These are phyloP conservation scores for Petrocephalus sullivani DNA, from an alignment of 2,797 vertebrate species.

Conservation along the genomic window DNA sequence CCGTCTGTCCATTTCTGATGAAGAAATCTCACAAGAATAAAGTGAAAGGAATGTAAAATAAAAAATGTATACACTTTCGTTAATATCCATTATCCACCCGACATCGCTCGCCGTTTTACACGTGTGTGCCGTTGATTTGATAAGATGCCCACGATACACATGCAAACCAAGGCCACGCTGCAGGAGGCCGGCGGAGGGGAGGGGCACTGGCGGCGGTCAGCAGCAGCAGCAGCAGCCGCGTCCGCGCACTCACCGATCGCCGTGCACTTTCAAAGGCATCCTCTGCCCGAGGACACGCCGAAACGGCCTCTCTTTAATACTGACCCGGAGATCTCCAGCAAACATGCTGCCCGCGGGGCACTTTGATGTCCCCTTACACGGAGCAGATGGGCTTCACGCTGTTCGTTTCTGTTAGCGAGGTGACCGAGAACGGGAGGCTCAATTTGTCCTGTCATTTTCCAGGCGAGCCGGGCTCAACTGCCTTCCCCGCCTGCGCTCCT, in stretches of 20 bases:
- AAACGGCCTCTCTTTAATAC: neutral
- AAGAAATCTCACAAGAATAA: slow-evolving; percentile 14
- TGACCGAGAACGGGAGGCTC: neutral
- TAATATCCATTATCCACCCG: slow-evolving; percentile 27
- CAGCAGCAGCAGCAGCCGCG: neutral
- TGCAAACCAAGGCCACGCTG: neutral
- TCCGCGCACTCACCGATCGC: neutral
- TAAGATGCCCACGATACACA: neutral
- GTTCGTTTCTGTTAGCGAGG: neutral
- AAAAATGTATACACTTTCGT: slow-evolving; percentile 19
- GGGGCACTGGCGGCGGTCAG: neutral
- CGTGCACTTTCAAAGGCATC: neutral
- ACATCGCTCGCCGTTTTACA: neutral
- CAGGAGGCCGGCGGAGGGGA: neutral
- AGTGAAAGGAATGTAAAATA: slow-evolving; percentile 36
- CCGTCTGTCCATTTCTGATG: neutral
- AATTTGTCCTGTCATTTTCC: slow-evolving; percentile 11
- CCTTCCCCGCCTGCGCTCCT: neutral
- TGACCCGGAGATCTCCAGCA: slow-evolving; percentile 11
- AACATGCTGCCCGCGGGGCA: neutral
- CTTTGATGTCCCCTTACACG: slow-evolving; percentile 11
- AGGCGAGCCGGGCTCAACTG: neutral
- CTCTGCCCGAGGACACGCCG: neutral
- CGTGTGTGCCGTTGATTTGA: neutral
- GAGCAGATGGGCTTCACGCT: slow-evolving; percentile 5